Evolutionary conservation across 2,797 vertebrate genomes (phyloP), one percentile per base, ranked within the genome.

Genomic region (Silurus aristotelis): DNA sequence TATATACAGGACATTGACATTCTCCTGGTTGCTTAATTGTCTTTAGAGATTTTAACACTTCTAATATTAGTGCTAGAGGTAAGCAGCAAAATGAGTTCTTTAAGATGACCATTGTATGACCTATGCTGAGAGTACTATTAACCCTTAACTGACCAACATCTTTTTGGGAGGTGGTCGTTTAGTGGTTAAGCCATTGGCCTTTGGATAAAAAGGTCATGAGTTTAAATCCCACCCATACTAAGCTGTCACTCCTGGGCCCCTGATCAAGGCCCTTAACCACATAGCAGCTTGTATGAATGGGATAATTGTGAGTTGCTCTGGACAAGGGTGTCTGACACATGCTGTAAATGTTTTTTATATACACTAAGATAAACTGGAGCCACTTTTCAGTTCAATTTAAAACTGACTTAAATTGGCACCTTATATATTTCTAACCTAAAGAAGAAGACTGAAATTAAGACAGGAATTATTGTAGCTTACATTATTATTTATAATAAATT

Each of bases 101-200:
- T 8, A 73, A 85, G 43, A 72, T 80, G 78, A 80, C 78, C 78
- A 73, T 58, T 56, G 67, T 56, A 27, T 80, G 84, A 63, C 70
- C 68, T 27, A 61, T 43, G 58, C 43, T 38, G 13, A 13, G 25
- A 56, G 13, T 64, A 13, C 6, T 19, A 46, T 43, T 52, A 79
- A 61, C 76, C 43, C 14, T 80, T 22, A 27, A 52, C 2, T 52
- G 61, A 61, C 71, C 71, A 52, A 60, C 27, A 43, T 43, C 8
- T 25, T 52, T 52, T 52, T 10, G 48, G 48, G 48, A 52, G 48
- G 48, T 52, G 48, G 48, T 52, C 6, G 0, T 7, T 52, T 52
- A 52, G 48, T 52, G 48, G 6, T 52, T 52, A 52, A 52, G 48
- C 6, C 48, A 52, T 52, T 52, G 48, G 48, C 6, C 7, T 52